Conservation (phyloP, 1,140 invertebrate species). For the Heliothis virescens region DNA sequence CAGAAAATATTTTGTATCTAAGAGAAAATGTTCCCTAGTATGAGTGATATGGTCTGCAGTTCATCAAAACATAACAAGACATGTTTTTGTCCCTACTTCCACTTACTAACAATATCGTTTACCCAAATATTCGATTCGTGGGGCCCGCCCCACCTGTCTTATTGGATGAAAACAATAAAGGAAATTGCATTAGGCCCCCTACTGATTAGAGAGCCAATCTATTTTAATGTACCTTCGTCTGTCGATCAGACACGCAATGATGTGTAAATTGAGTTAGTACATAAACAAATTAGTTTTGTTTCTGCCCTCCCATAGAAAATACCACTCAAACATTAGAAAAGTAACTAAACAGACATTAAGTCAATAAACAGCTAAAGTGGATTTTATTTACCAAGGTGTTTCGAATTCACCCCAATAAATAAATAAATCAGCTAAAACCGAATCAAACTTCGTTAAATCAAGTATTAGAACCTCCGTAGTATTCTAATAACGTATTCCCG, state of each 20-base stretch:
- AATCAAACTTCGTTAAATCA: constrained; percentile 6
- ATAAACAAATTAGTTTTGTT: constrained; percentile 23
- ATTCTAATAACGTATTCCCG: constrained; percentile 71
- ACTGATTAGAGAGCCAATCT: constrained; percentile 55
- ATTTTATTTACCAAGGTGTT: neutral
- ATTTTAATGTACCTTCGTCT: constrained; percentile 56
- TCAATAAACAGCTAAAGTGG: too few relatives aligned
- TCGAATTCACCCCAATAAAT: neutral
- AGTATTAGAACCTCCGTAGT: constrained; percentile 25
- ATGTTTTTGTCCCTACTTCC: neutral
- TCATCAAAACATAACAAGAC: constrained; percentile 1
- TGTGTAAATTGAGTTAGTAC: constrained; percentile 41
- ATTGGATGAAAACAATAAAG: constrained; percentile 58
- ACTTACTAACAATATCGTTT: constrained; percentile 34
- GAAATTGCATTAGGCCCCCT: constrained; percentile 55
- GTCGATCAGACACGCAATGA: constrained; percentile 45
- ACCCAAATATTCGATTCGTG: constrained; percentile 18
- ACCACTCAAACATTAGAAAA: too few relatives aligned
- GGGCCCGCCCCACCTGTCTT: constrained; percentile 49
- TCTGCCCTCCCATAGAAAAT: too few relatives aligned
- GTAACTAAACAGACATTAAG: too few relatives aligned
- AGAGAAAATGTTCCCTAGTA: too few relatives aligned
- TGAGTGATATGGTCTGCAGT: neutral
- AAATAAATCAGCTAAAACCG: constrained; percentile 20
- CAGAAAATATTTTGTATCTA: too few relatives aligned